Percentiles rank a stretch among this genome's conserved stretches.
Conservation (phyloP, 2,797 vertebrate species). For the Sebastes minor region DNA sequence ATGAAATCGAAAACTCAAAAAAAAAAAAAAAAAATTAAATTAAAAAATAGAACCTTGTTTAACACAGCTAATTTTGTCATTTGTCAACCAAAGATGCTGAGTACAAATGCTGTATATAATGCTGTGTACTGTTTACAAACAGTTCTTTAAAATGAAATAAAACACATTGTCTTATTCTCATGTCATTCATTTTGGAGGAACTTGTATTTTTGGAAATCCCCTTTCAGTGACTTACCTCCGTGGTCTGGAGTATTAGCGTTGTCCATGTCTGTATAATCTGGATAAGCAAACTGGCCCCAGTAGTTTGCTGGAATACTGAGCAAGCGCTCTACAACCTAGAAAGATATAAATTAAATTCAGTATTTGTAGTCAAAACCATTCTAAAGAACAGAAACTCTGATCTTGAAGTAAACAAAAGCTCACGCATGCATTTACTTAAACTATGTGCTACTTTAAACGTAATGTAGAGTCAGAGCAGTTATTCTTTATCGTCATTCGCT, state of each 20-base stretch:
- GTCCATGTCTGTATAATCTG: constrained; percentile 78
- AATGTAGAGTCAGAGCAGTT: background rate
- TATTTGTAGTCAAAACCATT: background rate
- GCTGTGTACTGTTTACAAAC: background rate
- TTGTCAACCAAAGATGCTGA: background rate
- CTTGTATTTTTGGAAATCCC: background rate
- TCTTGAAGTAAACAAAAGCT: background rate
- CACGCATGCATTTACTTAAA: background rate
- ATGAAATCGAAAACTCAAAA: no score
- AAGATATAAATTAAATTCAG: background rate
- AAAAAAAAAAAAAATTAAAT: no score
- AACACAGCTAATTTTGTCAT: background rate
- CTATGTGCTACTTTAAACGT: background rate
- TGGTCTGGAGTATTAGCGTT: constrained; percentile 81
- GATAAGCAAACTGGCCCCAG: constrained; percentile 88
- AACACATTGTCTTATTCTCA: background rate
- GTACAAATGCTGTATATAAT: no score
- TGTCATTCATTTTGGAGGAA: background rate
- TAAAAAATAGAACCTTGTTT: no score
- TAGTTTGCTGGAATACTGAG: constrained; percentile 87
- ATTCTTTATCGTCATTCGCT: background rate
- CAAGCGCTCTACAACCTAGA: constrained; percentile 88
- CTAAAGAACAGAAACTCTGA: background rate
- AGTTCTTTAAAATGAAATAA: background rate
- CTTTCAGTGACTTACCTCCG: constrained; percentile 79